Percentiles rank a stretch among this genome's conserved stretches.
These are phyloP conservation scores for Chymomyza procnemis DNA, from an alignment of 2,888 invertebrate genomes.

Conservation along the genomic window DNA sequence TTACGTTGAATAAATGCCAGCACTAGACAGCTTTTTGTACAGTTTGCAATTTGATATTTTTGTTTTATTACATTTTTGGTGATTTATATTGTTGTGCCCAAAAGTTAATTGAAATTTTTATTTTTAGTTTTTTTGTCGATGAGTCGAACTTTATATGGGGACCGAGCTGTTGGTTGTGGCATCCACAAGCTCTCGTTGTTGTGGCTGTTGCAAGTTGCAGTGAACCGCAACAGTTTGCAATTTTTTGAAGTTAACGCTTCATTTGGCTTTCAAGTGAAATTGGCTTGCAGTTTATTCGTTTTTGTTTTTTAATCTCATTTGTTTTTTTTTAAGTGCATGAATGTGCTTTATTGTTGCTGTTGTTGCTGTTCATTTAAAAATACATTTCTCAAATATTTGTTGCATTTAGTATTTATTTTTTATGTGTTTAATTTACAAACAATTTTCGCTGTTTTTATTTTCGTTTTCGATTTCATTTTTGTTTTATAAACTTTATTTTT, in stretches of 20 bases:
- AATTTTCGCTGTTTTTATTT: slow-evolving; percentile 10
- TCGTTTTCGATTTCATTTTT: slow-evolving; percentile 27
- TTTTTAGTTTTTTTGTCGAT: slow-evolving; percentile 39
- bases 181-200: slow-evolving; percentile 32
- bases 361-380: background rate
- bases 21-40: too few relatives aligned
- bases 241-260: slow-evolving; percentile 60
- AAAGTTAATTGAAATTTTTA: slow-evolving; percentile 62
- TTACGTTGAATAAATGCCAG: background rate
- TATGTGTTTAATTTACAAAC: slow-evolving; percentile 10
- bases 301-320: too few relatives aligned
- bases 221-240: slow-evolving; percentile 67
- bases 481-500: slow-evolving; percentile 37
- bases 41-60: too few relatives aligned
- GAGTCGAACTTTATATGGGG: slow-evolving; percentile 38
- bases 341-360: background rate
- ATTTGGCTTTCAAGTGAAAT: slow-evolving; percentile 63
- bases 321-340: background rate
- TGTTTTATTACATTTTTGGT: slow-evolving; percentile 24
- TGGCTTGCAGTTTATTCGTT: slow-evolving; percentile 12
- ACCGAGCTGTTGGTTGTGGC: background rate
- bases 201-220: slow-evolving; percentile 38
- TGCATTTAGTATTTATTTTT: background rate
- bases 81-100: slow-evolving; percentile 26
- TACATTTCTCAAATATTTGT: background rate